These are phyloP conservation scores for Periophthalmus magnuspinnatus DNA, from an alignment of 2,797 vertebrate species.

Conservation along the genomic window DNA sequence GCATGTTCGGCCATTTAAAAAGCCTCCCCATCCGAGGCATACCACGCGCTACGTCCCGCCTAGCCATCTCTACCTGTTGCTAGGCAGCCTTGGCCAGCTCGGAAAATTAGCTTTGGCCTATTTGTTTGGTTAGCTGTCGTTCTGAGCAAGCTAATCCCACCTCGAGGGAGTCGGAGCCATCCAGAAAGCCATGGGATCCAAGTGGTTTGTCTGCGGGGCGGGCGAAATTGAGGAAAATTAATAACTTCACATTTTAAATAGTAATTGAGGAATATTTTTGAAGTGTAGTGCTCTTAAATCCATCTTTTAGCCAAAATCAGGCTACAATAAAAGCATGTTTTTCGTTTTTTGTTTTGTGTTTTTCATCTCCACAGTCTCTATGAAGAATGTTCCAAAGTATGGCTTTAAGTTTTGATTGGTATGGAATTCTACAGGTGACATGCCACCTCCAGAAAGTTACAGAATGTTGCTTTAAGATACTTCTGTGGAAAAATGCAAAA, in stretches of 20 bases:
- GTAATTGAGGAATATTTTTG: too few species aligned
- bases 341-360: too few species aligned
- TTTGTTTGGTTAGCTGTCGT: constrained; percentile 76
- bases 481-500: neutral
- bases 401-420: too few species aligned
- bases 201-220: neutral
- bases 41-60: constrained; percentile 39
- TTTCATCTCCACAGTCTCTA: too few species aligned
- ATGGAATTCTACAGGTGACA: too few species aligned
- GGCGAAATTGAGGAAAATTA: neutral
- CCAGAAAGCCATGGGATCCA: constrained; percentile 45
- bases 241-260: neutral
- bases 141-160: constrained; percentile 65
- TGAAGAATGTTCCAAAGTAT: too few species aligned
- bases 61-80: constrained; percentile 73
- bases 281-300: too few species aligned
- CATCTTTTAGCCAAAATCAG: too few species aligned
- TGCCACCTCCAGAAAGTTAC: too few species aligned
- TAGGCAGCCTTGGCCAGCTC: constrained; percentile 72
- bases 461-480: too few species aligned
- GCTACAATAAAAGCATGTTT: too few species aligned
- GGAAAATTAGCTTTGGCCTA: constrained; percentile 45
- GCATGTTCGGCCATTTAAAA: constrained; percentile 47
- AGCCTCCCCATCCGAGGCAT: constrained; percentile 31
- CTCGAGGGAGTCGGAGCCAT: constrained; percentile 56